Percentiles rank a stretch among this genome's conserved stretches.
phyloP scores from a whole-genome alignment of 2,888 invertebrate species.

The Mycalesis mineus region DNA sequence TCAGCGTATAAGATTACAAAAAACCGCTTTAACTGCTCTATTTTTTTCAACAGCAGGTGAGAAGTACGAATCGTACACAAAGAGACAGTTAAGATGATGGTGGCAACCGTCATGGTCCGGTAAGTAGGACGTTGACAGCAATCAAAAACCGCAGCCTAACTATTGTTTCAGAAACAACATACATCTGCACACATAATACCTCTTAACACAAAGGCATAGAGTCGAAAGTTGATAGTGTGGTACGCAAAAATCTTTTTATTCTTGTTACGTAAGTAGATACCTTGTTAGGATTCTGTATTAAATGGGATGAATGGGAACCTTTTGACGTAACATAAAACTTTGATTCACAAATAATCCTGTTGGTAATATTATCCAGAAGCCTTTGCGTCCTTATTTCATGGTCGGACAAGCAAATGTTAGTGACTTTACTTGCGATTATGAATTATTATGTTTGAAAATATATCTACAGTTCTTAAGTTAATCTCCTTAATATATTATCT shows the following conservation, averaged over 20 bases:
- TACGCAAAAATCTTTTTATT: slow-evolving; percentile 3
- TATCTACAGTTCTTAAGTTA: too few species aligned
- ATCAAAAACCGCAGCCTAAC: slow-evolving; percentile 59
- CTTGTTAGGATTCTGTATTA: slow-evolving; percentile 23
- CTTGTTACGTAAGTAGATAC: slow-evolving; percentile 28
- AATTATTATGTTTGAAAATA: background rate
- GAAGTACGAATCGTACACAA: slow-evolving; percentile 23
- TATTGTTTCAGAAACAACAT: slow-evolving; percentile 52
- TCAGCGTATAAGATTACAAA: slow-evolving; percentile 7
- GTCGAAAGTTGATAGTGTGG: slow-evolving; percentile 1
- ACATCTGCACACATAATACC: slow-evolving; percentile 24
- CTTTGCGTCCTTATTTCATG: slow-evolving; percentile 3
- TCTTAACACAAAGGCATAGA: slow-evolving; percentile 21
- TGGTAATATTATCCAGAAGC: slow-evolving; percentile 10
- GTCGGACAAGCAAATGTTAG: background rate
- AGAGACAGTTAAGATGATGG: slow-evolving; percentile 31
- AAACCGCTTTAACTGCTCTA: slow-evolving; percentile 2
- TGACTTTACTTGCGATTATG: background rate
- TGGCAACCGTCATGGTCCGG: slow-evolving; percentile 54
- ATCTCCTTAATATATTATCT: too few species aligned
- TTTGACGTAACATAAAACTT: slow-evolving; percentile 17
- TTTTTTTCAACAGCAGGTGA: slow-evolving; percentile 22
- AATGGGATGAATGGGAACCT: slow-evolving; percentile 18
- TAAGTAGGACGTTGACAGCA: slow-evolving; percentile 64
- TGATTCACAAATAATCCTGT: slow-evolving; percentile 17